Base-by-base conservation (phyloP, 1,140 invertebrate species). In the Neuroterus valhalla region DNA sequence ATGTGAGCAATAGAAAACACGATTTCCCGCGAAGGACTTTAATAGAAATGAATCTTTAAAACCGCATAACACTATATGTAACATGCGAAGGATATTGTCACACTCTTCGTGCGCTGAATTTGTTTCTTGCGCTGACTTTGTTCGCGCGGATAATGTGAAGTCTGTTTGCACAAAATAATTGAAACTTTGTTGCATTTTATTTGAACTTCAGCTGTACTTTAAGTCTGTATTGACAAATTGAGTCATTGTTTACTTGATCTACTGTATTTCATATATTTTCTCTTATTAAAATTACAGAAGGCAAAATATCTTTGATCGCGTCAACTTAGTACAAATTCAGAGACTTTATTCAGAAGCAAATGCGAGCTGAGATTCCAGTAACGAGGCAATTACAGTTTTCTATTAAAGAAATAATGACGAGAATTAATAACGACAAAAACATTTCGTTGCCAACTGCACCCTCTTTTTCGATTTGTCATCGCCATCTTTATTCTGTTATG, bases 401-500 rank as follows among this genome's bases (percentile, higher is more conserved):
- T 78, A 82, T 80, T 71, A 79, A 79, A 78, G 73, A 76, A 72
- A 78, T 79, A 84, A 85, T 86, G 79, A 78, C 72, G 50, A 73
- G 71, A 81, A 82, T 85, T 85, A 83, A 81, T 85, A 84, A 85
- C 77, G 78, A 76, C 80, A 85, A 83, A 84, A 85, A 84, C 78
- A 78, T 72, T 78, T 76, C 76, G 69, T 78, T 78, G 78, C 78
- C 77, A 68, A 75, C 75, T 79, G 52, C 78, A 78, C 69, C 67
- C 75, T 79, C 67, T 75, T 79, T 77, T 72, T 77, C 80, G 72
- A 82, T 84, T 82, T 81, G 76, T 86, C 82, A 80, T 77, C 74
- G 68, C 62, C 78, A 75, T 72, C 78, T 74, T 79, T 77, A 43
- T 50, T 45, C 23, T 73, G 44, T 78, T 82, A 84, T 82, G 81